These are phyloP conservation scores for Orchestia grillus DNA, from an alignment of 1,140 invertebrate genomes.

Conservation along the genomic window DNA sequence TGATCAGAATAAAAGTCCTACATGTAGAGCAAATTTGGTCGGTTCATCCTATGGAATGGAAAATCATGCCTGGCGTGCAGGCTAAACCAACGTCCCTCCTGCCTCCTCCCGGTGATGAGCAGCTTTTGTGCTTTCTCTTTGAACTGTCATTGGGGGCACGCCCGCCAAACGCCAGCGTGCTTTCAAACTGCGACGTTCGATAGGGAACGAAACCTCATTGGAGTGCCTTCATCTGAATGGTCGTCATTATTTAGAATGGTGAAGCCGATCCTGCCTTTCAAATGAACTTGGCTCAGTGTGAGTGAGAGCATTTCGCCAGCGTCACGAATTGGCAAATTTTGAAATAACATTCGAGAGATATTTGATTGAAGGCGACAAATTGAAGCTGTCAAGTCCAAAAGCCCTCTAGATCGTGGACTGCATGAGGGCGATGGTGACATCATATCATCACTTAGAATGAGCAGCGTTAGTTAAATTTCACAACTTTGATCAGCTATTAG, in stretches of 20 bases:
- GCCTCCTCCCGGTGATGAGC: not conserved
- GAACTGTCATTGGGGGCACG: not conserved
- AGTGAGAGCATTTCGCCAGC: not conserved
- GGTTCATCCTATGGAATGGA: not conserved
- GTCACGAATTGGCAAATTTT: not conserved
- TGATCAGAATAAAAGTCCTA: not conserved
- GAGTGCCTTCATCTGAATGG: not conserved
- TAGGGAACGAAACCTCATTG: not conserved
- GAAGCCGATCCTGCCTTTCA: conserved; percentile 12
- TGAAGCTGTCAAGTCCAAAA: not conserved
- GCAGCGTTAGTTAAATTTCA: not conserved
- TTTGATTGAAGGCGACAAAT: not conserved
- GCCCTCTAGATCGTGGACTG: not conserved
- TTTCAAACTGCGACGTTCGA: not conserved
- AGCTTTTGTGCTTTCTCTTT: not conserved
- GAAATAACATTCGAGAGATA: not conserved
- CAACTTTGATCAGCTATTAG: not conserved
- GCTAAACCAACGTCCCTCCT: not conserved
- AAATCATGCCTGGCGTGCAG: not conserved
- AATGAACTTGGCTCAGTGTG: not conserved
- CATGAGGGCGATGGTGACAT: not conserved
- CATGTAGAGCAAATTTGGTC: not conserved
- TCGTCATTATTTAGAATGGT: not conserved
- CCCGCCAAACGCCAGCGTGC: not conserved
- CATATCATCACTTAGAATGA: not conserved